Evolutionary conservation across 2,797 vertebrate genomes (phyloP).

Genomic region (Anguilla megastoma): DNA sequence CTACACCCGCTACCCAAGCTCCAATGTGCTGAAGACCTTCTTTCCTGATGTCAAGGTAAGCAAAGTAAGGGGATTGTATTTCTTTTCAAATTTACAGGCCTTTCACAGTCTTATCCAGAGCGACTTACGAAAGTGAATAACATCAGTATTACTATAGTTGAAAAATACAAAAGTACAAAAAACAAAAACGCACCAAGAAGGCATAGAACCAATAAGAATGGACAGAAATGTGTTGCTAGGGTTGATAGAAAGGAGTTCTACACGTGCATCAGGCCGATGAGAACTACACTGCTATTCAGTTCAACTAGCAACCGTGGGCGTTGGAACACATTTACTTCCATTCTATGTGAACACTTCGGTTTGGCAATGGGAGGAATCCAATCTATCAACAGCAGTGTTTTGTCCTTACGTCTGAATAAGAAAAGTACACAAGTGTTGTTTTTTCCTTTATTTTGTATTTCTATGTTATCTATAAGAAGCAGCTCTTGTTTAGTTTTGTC

Average conservation of each 20-base stretch:
- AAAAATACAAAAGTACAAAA: neutral
- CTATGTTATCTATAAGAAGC: neutral
- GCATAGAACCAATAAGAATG: neutral
- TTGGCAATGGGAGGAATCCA: neutral
- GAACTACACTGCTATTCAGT: neutral
- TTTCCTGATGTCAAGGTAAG: constrained; percentile 94
- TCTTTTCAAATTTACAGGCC: neutral
- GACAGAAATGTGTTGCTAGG: neutral
- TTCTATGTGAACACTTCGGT: neutral
- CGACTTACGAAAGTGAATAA: neutral
- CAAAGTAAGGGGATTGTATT: neutral
- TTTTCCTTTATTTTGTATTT: neutral
- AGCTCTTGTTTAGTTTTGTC: neutral
- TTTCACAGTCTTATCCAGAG: neutral
- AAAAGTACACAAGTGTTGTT: neutral
- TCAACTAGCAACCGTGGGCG: neutral
- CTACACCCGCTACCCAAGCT: constrained; percentile 95
- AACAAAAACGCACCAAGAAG: neutral
- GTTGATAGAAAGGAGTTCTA: neutral
- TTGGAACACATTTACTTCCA: neutral
- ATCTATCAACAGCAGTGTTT: neutral
- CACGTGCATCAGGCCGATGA: neutral
- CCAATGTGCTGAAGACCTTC: constrained; percentile 87
- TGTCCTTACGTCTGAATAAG: neutral
- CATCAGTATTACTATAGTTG: neutral